Conservation (phyloP, 2,113 vertebrate genomes). For the Catharus fuscescens region DNA sequence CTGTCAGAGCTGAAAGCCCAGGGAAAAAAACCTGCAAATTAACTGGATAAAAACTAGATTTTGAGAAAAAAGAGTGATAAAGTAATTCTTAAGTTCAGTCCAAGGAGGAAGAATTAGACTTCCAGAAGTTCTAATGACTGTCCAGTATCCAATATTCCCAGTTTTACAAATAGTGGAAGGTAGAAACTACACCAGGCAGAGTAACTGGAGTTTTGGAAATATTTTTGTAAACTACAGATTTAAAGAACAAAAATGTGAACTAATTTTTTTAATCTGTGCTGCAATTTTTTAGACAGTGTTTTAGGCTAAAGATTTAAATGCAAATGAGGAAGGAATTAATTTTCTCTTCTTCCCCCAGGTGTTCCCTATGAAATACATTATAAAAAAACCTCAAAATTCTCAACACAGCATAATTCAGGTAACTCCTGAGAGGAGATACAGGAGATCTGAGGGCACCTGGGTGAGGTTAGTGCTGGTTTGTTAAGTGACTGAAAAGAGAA, state of each 20-base stretch:
- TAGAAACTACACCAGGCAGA: neutral
- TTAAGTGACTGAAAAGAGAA: neutral
- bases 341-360: neutral
- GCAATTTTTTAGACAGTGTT: neutral
- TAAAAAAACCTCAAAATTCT: neutral
- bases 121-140: neutral
- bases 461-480: neutral
- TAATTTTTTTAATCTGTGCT: neutral
- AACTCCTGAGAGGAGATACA: neutral
- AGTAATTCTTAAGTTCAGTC: neutral
- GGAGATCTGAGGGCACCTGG: neutral
- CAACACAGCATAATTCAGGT: neutral
- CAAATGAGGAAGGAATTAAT: neutral
- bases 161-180: neutral
- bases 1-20: neutral
- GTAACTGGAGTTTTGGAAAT: neutral
- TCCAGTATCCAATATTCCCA: neutral
- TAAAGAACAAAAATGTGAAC: neutral
- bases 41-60: neutral
- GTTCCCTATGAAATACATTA: neutral
- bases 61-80: neutral
- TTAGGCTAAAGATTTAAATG: neutral
- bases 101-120: neutral
- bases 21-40: neutral
- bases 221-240: neutral